Conservation (phyloP, 2,113 vertebrate species). For the Passer domesticus region DNA sequence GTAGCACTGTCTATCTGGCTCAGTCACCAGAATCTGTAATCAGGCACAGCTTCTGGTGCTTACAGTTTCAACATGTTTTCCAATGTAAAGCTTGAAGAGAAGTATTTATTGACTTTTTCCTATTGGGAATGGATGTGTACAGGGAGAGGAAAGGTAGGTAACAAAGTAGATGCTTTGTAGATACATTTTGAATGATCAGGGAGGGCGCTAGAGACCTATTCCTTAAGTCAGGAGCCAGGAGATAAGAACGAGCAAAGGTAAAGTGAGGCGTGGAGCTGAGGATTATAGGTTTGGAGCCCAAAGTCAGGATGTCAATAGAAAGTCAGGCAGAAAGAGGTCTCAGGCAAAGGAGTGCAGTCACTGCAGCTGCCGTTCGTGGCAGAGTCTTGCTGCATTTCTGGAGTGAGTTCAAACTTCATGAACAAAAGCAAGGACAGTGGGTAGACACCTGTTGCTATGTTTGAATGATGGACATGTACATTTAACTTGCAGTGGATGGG, state of each 20-base stretch:
- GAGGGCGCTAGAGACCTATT: not conserved
- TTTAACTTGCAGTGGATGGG: not conserved
- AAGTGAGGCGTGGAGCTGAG: not conserved
- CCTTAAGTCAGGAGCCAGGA: fast-evolving
- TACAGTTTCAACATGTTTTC: not conserved
- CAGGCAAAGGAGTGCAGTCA: not conserved
- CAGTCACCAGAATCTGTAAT: not conserved
- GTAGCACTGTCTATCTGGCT: fast-evolving
- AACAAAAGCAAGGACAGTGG: not conserved
- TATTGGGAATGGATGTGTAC: not conserved
- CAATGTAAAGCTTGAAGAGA: not conserved
- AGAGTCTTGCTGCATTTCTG: not conserved
- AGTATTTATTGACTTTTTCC: not conserved
- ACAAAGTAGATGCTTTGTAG: not conserved
- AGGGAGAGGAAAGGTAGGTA: fast-evolving
- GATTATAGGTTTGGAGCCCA: fast-evolving
- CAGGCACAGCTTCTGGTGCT: not conserved
- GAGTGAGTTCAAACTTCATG: not conserved
- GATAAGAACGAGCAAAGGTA: not conserved
- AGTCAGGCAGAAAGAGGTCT: not conserved
- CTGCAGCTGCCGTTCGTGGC: not conserved
- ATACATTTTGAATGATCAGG: not conserved
- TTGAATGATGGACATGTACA: fast-evolving
- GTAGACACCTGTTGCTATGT: not conserved
- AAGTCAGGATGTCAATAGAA: not conserved